Percentiles rank a stretch among this genome's conserved stretches.
Conservation (phyloP, 2,797 vertebrate species). For the Malurus splendens region DNA sequence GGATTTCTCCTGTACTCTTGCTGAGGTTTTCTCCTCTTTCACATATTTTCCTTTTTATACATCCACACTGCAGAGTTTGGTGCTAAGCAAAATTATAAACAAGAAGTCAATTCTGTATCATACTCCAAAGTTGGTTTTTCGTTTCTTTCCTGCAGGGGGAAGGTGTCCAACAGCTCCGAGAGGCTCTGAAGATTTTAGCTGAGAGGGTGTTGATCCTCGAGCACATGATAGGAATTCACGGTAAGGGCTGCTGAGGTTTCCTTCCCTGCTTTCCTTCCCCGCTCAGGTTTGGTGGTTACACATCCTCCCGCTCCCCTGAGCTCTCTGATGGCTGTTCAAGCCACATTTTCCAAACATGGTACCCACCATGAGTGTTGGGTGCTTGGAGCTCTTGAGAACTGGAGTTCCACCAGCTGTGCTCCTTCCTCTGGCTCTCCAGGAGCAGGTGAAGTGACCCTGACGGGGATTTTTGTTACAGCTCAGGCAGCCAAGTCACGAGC, state of each 20-base stretch:
- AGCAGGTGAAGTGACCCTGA: background rate
- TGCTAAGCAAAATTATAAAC: background rate
- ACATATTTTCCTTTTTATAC: background rate
- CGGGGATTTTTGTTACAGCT: background rate
- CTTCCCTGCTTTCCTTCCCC: too few relatives aligned
- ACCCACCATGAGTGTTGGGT: background rate
- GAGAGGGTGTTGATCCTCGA: conserved; percentile 95
- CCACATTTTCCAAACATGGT: background rate
- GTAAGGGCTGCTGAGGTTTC: conserved; percentile 61
- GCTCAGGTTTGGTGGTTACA: background rate
- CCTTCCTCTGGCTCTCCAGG: background rate
- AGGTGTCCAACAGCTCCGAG: conserved; percentile 88
- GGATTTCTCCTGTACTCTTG: background rate
- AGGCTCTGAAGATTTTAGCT: conserved; percentile 95
- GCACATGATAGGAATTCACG: conserved; percentile 95
- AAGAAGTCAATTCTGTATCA: background rate
- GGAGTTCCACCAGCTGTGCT: background rate
- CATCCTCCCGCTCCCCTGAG: background rate
- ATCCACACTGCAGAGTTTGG: background rate
- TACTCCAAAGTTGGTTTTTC: background rate
- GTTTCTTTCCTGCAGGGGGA: conserved; percentile 74
- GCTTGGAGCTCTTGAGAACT: background rate
- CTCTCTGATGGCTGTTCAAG: background rate
- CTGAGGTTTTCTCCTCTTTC: background rate
- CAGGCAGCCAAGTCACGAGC: background rate